Evolutionary conservation across 2,888 invertebrate species (phyloP).

Genomic region (Eupeodes luniger): DNA sequence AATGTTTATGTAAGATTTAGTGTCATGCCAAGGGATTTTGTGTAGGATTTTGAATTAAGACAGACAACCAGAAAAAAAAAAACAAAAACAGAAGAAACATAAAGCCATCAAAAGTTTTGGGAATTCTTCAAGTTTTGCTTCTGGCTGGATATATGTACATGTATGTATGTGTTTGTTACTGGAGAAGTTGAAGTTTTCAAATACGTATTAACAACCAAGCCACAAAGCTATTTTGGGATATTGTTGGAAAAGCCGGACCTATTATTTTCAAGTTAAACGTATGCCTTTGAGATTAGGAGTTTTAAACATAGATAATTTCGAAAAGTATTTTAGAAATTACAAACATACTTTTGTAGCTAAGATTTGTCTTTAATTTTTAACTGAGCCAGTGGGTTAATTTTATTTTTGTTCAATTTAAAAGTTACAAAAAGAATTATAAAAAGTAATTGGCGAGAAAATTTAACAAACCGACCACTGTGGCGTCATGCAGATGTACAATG

Average conservation of each 20-base stretch:
- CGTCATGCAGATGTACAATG: too few relatives aligned
- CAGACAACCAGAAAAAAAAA: too few relatives aligned
- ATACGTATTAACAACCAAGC: background rate
- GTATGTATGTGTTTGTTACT: too few relatives aligned
- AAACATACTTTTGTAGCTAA: too few relatives aligned
- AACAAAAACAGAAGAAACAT: background rate
- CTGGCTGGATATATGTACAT: background rate
- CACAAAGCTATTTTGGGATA: background rate
- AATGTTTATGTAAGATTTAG: conserved; percentile 13
- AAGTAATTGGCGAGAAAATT: too few relatives aligned
- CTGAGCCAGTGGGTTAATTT: too few relatives aligned
- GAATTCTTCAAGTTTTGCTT: background rate
- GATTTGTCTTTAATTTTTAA: too few relatives aligned
- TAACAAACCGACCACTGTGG: too few relatives aligned
- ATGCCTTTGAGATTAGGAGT: background rate
- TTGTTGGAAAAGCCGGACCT: background rate
- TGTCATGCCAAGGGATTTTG: conserved; percentile 2
- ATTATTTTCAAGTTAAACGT: background rate
- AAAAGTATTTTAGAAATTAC: too few relatives aligned
- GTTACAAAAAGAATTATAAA: too few relatives aligned
- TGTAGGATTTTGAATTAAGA: conserved; percentile 14
- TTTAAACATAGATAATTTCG: too few relatives aligned
- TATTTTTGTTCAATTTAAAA: too few relatives aligned
- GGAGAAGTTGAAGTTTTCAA: background rate
- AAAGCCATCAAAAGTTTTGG: conserved; percentile 19